Percentiles rank a stretch among this genome's conserved stretches.
Evolutionary conservation across 2,113 vertebrate species (phyloP).

Genomic region (Lota lota): DNA sequence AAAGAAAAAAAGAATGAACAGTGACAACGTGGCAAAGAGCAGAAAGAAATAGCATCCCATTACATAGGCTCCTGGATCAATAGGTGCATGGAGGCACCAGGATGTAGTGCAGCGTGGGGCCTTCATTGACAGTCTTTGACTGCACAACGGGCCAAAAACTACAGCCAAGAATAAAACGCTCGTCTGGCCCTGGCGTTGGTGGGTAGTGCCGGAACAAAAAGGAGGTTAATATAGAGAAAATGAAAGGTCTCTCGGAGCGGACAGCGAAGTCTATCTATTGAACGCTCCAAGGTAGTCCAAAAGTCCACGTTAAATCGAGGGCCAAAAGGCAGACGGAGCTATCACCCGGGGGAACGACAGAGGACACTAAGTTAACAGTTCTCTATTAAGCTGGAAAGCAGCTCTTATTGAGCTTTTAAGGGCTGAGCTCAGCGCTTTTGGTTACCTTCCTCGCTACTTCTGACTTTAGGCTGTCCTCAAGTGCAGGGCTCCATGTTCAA

Average conservation of each 20-base stretch:
- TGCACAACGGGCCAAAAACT: not conserved
- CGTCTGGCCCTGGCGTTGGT: slow-evolving; percentile 8
- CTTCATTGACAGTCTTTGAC: slow-evolving; percentile 9
- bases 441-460: not conserved
- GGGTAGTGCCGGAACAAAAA: slow-evolving; percentile 7
- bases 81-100: slow-evolving; percentile 9
- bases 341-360: not conserved
- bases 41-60: not conserved
- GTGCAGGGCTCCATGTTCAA: not conserved
- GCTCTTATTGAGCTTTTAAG: not conserved
- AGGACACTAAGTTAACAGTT: slow-evolving; percentile 12
- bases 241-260: slow-evolving; percentile 15
- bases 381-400: not conserved
- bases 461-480: not conserved
- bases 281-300: slow-evolving; percentile 3
- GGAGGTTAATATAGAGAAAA: slow-evolving; percentile 17
- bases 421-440: not conserved
- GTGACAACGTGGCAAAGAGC: not conserved
- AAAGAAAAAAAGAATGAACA: not conserved
- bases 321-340: slow-evolving; percentile 8
- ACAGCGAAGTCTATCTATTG: slow-evolving; percentile 16
- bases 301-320: slow-evolving; percentile 7
- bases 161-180: slow-evolving; percentile 19
- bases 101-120: not conserved
- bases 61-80: slow-evolving; percentile 15